Conservation (phyloP, 2,797 vertebrate genomes). For the Neoniphon sammara region DNA sequence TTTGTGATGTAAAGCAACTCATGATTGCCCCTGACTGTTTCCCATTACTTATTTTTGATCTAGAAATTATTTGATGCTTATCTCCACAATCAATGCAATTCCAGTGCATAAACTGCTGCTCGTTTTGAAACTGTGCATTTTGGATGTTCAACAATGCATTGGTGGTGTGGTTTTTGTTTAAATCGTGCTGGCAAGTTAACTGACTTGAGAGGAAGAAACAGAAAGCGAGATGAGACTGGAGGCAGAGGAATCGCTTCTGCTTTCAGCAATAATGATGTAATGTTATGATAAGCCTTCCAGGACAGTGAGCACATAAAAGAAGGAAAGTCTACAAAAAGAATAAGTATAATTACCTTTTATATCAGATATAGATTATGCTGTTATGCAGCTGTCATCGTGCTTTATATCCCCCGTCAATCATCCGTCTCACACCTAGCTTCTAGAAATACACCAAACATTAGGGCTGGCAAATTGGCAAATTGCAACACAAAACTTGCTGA, state of each 20-base stretch:
- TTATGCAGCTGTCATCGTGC: no score
- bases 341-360: no score
- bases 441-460: no score
- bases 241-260: slow-evolving; percentile 34
- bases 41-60: no score
- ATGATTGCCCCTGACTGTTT: no score
- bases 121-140: slow-evolving; percentile 38
- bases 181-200: slow-evolving; percentile 38
- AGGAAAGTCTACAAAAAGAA: slow-evolving; percentile 59
- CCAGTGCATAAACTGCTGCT: slow-evolving; percentile 1
- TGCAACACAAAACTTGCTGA: no score
- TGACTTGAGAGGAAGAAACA: slow-evolving; percentile 20
- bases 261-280: slow-evolving; percentile 50
- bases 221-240: slow-evolving; percentile 11
- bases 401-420: no score
- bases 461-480: no score
- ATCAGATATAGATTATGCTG: no score
- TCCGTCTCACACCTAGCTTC: no score
- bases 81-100: slow-evolving; percentile 16
- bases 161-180: slow-evolving; percentile 26
- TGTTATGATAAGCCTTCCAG: slow-evolving; percentile 17
- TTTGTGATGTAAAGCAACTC: no score
- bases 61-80: not conserved
- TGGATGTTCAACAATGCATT: slow-evolving; percentile 20
- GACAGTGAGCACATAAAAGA: slow-evolving; percentile 38